phyloP scores from a whole-genome alignment of 1,140 invertebrate species.

The Drosophila baimaii region DNA sequence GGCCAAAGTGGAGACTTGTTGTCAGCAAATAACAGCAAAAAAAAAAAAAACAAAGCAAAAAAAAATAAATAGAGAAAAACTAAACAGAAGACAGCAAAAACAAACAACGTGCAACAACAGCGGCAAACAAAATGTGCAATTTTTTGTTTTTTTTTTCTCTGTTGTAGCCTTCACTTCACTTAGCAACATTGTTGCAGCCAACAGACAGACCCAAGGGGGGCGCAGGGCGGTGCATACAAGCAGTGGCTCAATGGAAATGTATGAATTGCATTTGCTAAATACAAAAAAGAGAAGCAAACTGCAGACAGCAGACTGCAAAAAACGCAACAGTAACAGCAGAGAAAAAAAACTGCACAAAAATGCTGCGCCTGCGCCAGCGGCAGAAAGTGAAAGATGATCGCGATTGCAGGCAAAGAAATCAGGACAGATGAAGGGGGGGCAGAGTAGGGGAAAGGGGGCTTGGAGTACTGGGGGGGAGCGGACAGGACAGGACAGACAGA shows the following conservation, averaged over 20 bases:
- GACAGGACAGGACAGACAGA: not conserved
- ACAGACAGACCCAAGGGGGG: conserved; percentile 10
- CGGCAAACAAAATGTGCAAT: conserved; percentile 30
- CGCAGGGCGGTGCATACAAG: not conserved
- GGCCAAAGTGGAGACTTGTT: conserved; percentile 35
- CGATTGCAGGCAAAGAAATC: conserved; percentile 24
- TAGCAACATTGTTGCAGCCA: conserved; percentile 73
- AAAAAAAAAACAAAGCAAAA: not conserved
- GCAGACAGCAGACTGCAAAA: conserved; percentile 45
- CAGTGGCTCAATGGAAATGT: conserved; percentile 65
- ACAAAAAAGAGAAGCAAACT: conserved; percentile 35
- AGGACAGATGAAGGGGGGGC: not conserved
- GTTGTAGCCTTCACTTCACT: conserved; percentile 43
- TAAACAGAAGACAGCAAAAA: conserved; percentile 30
- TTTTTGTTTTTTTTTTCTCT: conserved; percentile 15
- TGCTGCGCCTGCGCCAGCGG: conserved; percentile 45
- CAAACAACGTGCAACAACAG: conserved; percentile 25
- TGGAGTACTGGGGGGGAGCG: not conserved
- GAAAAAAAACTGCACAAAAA: conserved; percentile 24
- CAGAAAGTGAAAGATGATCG: conserved; percentile 81
- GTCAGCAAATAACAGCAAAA: conserved; percentile 36
- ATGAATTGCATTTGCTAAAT: conserved; percentile 68
- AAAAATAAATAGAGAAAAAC: not conserved
- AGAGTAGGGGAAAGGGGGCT: not conserved
- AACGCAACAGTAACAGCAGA: conserved; percentile 30